Base-by-base conservation (phyloP, 1,140 invertebrate species). In the Orussus abietinus region DNA sequence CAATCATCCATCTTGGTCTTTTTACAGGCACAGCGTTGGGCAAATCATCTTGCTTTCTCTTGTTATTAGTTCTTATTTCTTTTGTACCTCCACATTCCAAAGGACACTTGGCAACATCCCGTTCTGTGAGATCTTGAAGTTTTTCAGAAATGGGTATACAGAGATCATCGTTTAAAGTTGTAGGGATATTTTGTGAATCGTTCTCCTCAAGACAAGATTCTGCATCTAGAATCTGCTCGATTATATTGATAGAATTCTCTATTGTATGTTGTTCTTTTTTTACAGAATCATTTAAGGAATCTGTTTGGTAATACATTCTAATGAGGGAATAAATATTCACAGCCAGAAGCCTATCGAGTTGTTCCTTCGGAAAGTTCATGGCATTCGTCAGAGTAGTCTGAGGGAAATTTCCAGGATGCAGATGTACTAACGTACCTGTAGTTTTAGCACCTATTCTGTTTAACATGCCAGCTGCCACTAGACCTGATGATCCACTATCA, bases 401-500 rank as follows among this genome's bases (percentile, higher is more conserved):
- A 22, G 85, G 80, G 54, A 83, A 79, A 64, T 85, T 88, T 1
- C 85, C 88, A 6, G 84, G 79, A 70, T 89, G 86, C 61, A 92
- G 73, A 53, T 93, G 85, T 21, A 93, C 72, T 11, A 90, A 53
- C 51, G 69, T 75, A 1, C 81, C 86, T 38, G 55, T 61, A 0
- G 80, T 84, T 30, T 77, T 66, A 1, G 69, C 64, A 1, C 88
- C 86, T 13, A 86, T 78, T 30, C 77, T 76, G 58, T 85, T 83
- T 13, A 96, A 64, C 50, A 96, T 76, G 26, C 88, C 81, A 0
- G 92, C 90, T 18, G 87, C 79, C 10, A 92, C 61, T 19, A 98
- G 69, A 1, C 92, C 93, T 56, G 81, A 80, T 30, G 84, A 88
- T 12, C 88, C 88, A 49, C 85, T 90, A 55, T 97, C 93, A 62